Evolutionary conservation across 92 coral and sea anemone genomes (phyloP).

Genomic region (Phenganax subtilis): DNA sequence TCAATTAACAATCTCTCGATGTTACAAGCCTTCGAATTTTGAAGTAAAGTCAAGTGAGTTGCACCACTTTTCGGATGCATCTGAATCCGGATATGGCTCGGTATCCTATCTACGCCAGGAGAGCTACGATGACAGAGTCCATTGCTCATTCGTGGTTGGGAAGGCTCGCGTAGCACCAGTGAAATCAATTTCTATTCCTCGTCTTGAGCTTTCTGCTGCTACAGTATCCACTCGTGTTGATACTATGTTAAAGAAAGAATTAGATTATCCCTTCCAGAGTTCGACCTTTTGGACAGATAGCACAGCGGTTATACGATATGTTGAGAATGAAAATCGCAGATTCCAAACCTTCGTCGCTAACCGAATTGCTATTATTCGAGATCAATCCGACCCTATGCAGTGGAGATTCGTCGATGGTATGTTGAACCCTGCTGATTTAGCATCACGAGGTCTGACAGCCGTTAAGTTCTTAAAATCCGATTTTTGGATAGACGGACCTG

Average conservation of each 20-base stretch:
- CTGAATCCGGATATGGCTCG: conserved; percentile 7
- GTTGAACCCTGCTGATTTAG: background rate
- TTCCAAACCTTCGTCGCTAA: conserved; percentile 11
- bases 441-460: conserved; percentile 3
- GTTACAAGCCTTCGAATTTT: conserved; percentile 36
- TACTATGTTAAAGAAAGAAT: conserved; percentile 6
- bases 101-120: conserved; percentile 7
- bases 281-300: conserved; percentile 13
- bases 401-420: conserved; percentile 5
- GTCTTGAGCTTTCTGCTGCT: conserved; percentile 1
- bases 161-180: conserved; percentile 7
- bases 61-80: conserved; percentile 13
- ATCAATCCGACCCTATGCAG: background rate
- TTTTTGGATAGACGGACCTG: background rate
- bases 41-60: conserved; percentile 21
- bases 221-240: background rate
- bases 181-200: conserved; percentile 1
- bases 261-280: background rate
- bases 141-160: conserved; percentile 4
- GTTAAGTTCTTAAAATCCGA: background rate
- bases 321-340: conserved; percentile 9
- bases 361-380: conserved; percentile 4
- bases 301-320: background rate
- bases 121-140: background rate
- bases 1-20: conserved; percentile 17